Evolutionary conservation across 2,113 vertebrate species (phyloP).

Genomic region (Psilopogon haemacephalus): DNA sequence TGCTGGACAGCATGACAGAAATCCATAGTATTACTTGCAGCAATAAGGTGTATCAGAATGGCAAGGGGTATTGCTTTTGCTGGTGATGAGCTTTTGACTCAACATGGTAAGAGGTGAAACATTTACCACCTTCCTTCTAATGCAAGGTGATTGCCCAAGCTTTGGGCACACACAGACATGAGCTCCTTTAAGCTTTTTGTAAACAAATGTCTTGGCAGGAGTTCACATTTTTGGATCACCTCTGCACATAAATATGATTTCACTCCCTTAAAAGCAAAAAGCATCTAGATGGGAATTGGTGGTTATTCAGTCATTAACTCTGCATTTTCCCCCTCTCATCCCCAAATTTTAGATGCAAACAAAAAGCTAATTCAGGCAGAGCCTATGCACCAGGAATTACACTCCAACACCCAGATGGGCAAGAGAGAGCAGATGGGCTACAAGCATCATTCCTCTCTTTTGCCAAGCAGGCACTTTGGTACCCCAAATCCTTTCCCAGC

Average conservation of each 20-base stretch:
- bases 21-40: neutral
- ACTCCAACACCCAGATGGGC: neutral
- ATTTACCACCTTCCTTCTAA: neutral
- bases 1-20: neutral
- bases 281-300: neutral
- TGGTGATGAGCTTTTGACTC: neutral
- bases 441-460: neutral
- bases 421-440: neutral
- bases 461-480: neutral
- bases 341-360: accelerated
- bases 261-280: constrained; percentile 42
- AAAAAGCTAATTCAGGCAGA: neutral
- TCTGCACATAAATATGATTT: constrained; percentile 25
- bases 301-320: neutral
- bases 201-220: constrained; percentile 26
- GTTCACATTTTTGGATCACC: constrained; percentile 20
- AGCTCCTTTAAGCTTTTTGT: neutral
- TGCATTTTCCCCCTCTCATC: neutral
- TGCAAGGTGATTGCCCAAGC: neutral
- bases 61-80: neutral
- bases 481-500: neutral
- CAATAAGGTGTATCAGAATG: neutral
- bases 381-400: neutral
- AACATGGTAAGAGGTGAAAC: neutral
- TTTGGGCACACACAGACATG: neutral